Evolutionary conservation across 2,888 invertebrate species (phyloP), one percentile per base, ranked within the genome.

Genomic region (Mystacides longicornis): DNA sequence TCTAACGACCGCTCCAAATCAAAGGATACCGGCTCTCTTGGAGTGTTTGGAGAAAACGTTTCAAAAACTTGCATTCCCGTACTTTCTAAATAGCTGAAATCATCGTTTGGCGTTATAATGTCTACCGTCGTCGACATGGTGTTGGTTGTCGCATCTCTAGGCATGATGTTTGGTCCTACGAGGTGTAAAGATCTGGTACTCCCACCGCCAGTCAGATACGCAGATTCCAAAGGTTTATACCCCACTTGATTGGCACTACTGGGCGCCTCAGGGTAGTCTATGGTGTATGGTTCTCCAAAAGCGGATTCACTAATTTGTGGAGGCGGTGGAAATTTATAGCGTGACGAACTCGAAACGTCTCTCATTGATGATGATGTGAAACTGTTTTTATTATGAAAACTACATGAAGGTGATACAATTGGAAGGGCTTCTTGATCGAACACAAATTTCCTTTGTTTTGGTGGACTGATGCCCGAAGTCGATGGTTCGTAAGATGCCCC

Each of bases 21-120:
- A 66, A 86, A 86, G 11, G 85, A 84, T 47, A 86, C 83, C 66
- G 86, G 79, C 64, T 86, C 86, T 49, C 79, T 76, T 46, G 73
- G 77, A 57, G 73, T 66, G 57, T 71, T 71, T 11, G 83, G 80
- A 52, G 82, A 81, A 62, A 72, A 74, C 60, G 82, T 83, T 42
- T 81, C 76, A 23, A 60, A 60, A 11, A 50, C 54, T 2, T 56
- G 47, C 14, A 54, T 54, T 9, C 37, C 42, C 1, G 57, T 50
- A 20, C 20, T 48, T 27, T 60, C 60, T 3, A 42, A 31, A 23
- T 63, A 65, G 23, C 67, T 60, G 55, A 67, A 67, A 19, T 71
- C 71, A 60, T 72, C 74, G 62, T 70, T 70, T 5, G 64, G 63
- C 60, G 70, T 72, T 31, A 80, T 75, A 63, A 80, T 80, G 18